Conservation (phyloP, 2,888 invertebrate species). For the Leuctra nigra region DNA sequence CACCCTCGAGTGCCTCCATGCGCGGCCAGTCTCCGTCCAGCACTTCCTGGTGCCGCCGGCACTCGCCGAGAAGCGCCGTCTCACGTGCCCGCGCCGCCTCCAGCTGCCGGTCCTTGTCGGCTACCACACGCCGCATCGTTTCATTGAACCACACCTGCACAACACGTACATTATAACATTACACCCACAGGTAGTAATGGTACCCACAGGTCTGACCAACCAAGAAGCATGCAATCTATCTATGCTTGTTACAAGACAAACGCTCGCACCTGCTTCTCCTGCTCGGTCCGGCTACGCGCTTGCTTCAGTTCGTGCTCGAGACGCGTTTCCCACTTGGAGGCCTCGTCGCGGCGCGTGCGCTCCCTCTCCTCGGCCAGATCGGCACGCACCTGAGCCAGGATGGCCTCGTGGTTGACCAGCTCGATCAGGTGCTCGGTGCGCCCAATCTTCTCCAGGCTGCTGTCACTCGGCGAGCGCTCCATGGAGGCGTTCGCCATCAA, state of each 20-base stretch:
- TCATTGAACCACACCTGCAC: slow-evolving; percentile 48
- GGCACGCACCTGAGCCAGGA: slow-evolving; percentile 60
- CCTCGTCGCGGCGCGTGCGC: slow-evolving; percentile 47
- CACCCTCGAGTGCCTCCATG: slow-evolving; percentile 37
- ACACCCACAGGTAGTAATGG: too few species aligned
- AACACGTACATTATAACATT: neutral
- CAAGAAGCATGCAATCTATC: neutral
- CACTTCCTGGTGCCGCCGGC: slow-evolving; percentile 56
- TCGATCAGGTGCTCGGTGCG: slow-evolving; percentile 49
- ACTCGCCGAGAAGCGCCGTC: slow-evolving; percentile 52
- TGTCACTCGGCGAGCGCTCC: slow-evolving; percentile 71
- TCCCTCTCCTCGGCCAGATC: slow-evolving; percentile 57
- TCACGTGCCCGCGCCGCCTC: slow-evolving; percentile 58
- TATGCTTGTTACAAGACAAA: neutral
- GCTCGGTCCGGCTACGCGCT: slow-evolving; percentile 44
- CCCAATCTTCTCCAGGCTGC: slow-evolving; percentile 69
- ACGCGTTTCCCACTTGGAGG: slow-evolving; percentile 44
- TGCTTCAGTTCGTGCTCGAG: slow-evolving; percentile 43
- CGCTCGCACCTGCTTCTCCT: slow-evolving; percentile 46
- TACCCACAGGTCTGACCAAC: slow-evolving; percentile 3
- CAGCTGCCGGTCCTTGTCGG: slow-evolving; percentile 66
- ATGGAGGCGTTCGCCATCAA: slow-evolving; percentile 65
- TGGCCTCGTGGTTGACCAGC: slow-evolving; percentile 56
- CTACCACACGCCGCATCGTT: slow-evolving; percentile 54
- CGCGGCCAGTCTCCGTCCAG: too few species aligned